Evolutionary conservation across 2,113 vertebrate genomes (phyloP), one percentile per base, ranked within the genome.

Genomic region (Sebastes fasciatus): DNA sequence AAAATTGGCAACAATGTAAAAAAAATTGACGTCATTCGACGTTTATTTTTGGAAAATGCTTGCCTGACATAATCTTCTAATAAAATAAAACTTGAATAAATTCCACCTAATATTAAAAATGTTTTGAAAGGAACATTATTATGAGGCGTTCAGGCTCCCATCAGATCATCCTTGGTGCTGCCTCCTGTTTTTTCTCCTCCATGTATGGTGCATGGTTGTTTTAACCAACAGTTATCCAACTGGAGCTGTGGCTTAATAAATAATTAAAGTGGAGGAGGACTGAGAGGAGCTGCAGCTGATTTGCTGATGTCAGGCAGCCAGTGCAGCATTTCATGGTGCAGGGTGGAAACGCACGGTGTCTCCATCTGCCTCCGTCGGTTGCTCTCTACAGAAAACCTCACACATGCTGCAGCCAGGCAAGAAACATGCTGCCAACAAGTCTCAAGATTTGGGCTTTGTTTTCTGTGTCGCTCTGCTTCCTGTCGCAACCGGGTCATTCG

Each of bases 271-370:
- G 91, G 34, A 34, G 34, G 34, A 34, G 34, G 90, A 83, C 90
- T 80, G 80, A 80, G 74, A 76, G 89, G 88, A 94, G 93, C 93
- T 93, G 96, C 95, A 88, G 95, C 94, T 92, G 93, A 95, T 93
- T 92, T 90, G 97, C 97, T 97, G 97, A 97, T 97, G 97, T 96
- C 96, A 97, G 96, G 93, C 80, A 94, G 94, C 85, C 90, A 93
- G 93, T 95, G 95, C 95, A 94, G 94, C 93, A 95, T 95, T 95
- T 92, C 88, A 89, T 93, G 94, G 94, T 94, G 95, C 95, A 95
- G 95, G 92, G 92, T 90, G 91, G 23, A 89, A 87, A 89, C 85
- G 86, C 85, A 80, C 91, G 79, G 61, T 77, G 68, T 84, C 34
- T 34, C 34, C 67, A 79, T 71, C 91, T 72, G 92, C 92, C 82